These are phyloP conservation scores for Lophius americanus DNA, from an alignment of 2,797 vertebrate species.

Conservation along the genomic window DNA sequence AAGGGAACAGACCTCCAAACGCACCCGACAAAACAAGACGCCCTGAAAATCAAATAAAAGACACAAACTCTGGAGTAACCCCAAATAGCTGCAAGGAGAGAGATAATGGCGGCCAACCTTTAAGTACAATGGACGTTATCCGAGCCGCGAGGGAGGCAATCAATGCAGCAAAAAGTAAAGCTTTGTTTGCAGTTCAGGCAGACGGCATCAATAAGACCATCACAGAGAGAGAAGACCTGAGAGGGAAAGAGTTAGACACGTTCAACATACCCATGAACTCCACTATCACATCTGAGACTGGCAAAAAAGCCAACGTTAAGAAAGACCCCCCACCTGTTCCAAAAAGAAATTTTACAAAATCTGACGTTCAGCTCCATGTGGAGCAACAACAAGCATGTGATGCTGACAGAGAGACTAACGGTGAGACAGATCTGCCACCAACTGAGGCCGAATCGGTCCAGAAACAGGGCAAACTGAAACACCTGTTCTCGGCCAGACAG, in stretches of 20 bases:
- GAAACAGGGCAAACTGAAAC: conserved; percentile 66
- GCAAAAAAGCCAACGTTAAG: conserved; percentile 31
- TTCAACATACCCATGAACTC: conserved; percentile 12
- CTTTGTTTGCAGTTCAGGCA: conserved; percentile 40
- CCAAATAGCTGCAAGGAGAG: conserved; percentile 42
- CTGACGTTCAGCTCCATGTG: conserved; percentile 52
- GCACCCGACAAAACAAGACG: conserved; percentile 49
- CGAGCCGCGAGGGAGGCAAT: conserved; percentile 74
- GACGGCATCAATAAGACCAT: conserved; percentile 38
- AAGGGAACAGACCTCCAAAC: conserved; percentile 40
- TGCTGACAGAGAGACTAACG: conserved; percentile 31
- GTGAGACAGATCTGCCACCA: conserved; percentile 24
- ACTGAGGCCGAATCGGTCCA: conserved; percentile 47
- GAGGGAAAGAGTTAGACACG: conserved; percentile 38
- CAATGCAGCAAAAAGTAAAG: conserved; percentile 70
- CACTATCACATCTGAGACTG: conserved; percentile 12
- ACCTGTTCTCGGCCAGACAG: conserved; percentile 77
- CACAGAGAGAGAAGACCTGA: conserved; percentile 42
- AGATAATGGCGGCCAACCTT: conserved; percentile 34
- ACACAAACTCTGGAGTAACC: conserved; percentile 31
- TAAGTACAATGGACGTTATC: conserved; percentile 67
- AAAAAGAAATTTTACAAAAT: conserved; percentile 61
- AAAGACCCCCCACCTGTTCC: conserved; percentile 72
- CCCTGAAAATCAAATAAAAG: conserved; percentile 35
- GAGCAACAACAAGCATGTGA: conserved; percentile 43